Conservation (phyloP, 2,888 invertebrate genomes). For the Macrophya alboannulata region DNA sequence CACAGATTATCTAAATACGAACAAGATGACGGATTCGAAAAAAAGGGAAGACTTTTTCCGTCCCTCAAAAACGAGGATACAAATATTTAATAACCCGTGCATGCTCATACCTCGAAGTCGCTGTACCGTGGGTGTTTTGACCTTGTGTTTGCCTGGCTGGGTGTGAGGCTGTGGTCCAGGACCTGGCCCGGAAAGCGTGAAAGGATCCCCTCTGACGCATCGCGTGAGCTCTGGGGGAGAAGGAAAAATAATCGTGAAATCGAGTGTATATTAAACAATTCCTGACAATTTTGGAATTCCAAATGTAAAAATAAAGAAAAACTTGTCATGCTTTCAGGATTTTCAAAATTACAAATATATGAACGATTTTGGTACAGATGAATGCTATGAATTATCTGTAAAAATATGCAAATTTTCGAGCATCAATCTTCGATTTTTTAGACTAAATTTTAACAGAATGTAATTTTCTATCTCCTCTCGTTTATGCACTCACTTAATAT, state of each 20-base stretch:
- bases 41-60: background rate
- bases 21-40: too few relatives aligned
- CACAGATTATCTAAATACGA: too few relatives aligned
- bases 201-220: constrained; percentile 45
- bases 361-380: too few relatives aligned
- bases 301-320: too few relatives aligned
- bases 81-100: constrained; percentile 3
- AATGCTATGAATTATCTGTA: too few relatives aligned
- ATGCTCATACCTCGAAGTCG: constrained; percentile 1
- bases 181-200: constrained; percentile 47
- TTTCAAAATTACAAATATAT: too few relatives aligned
- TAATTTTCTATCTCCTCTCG: background rate
- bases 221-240: constrained; percentile 35
- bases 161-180: constrained; percentile 49
- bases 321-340: too few relatives aligned
- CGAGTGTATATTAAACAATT: background rate
- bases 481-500: constrained; percentile 78
- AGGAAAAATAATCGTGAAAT: background rate
- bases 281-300: background rate
- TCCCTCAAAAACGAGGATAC: background rate
- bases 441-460: background rate
- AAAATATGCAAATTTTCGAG: too few relatives aligned
- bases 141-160: constrained; percentile 1
- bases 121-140: constrained; percentile 7
- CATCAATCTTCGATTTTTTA: background rate